Percentiles rank a stretch among this genome's conserved stretches.
These are phyloP conservation scores for Cryptoblepharus egeriae DNA, from an alignment of 2,797 vertebrate genomes.

Conservation along the genomic window DNA sequence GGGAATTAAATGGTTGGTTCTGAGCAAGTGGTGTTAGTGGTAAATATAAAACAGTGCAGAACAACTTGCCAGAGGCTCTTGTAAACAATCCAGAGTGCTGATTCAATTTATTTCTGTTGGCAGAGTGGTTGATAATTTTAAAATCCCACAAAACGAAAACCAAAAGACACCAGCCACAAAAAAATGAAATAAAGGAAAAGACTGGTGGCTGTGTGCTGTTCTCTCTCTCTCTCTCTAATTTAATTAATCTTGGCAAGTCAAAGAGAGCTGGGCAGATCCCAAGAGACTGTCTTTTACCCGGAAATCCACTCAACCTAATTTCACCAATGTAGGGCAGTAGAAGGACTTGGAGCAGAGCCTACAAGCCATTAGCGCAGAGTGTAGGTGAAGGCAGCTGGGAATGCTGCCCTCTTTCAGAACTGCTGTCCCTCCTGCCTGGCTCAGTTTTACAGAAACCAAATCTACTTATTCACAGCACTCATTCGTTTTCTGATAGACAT, in stretches of 20 bases:
- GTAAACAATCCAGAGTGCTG: slow-evolving; percentile 42
- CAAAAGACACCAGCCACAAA: slow-evolving; percentile 66
- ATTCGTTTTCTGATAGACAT: slow-evolving; percentile 63
- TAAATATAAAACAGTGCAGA: slow-evolving; percentile 59
- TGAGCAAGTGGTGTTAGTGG: slow-evolving; percentile 39
- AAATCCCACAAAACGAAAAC: slow-evolving; percentile 66
- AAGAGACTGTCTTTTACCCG: slow-evolving; percentile 79
- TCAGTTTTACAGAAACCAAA: slow-evolving; percentile 50
- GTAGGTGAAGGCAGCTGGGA: slow-evolving; percentile 73
- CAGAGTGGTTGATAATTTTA: slow-evolving; percentile 59
- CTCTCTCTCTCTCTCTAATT: slow-evolving; percentile 73
- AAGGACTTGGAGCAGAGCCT: slow-evolving; percentile 77
- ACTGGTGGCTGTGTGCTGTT: slow-evolving; percentile 73
- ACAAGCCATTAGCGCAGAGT: slow-evolving; percentile 71
- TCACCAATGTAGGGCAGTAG: slow-evolving; percentile 79
- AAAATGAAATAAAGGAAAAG: slow-evolving; percentile 71
- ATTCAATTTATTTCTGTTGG: slow-evolving; percentile 58
- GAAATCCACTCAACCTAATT: slow-evolving; percentile 85
- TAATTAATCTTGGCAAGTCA: slow-evolving; percentile 83
- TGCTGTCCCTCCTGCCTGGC: slow-evolving; percentile 56
- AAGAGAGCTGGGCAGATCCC: slow-evolving; percentile 77
- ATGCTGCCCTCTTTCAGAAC: slow-evolving; percentile 58
- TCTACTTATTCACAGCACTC: slow-evolving; percentile 59
- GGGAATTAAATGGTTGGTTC: slow-evolving; percentile 44
- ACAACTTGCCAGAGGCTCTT: slow-evolving; percentile 47